Percentiles rank a stretch among this genome's conserved stretches.
Conservation (phyloP, 2,113 vertebrate genomes). For the Cavia aperea region DNA sequence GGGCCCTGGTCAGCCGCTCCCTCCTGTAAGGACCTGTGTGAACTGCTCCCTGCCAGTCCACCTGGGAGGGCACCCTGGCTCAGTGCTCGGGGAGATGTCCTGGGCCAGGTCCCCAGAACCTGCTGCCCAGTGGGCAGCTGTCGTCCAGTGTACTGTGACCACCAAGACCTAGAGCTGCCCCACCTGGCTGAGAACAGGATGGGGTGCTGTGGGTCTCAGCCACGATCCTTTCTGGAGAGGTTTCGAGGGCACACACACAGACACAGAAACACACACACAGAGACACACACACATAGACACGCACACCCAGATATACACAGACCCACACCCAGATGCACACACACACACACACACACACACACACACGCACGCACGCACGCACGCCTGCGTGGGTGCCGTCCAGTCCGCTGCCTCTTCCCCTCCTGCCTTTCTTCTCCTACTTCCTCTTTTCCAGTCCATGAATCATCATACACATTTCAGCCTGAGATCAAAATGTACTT, state of each 20-base stretch:
- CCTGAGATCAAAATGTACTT: constrained; percentile 64
- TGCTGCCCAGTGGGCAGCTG: background rate
- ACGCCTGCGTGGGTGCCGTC: background rate
- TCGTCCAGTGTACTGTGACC: background rate
- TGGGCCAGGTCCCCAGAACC: background rate
- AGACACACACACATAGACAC: no score
- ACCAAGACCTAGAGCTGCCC: background rate
- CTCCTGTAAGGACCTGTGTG: background rate
- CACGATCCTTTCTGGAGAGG: rapidly evolving
- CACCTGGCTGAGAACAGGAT: no score
- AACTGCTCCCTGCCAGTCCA: background rate
- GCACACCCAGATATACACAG: no score
- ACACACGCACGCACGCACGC: background rate
- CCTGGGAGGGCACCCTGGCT: background rate
- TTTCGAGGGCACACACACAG: background rate
- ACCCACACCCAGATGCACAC: no score
- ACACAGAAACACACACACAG: background rate
- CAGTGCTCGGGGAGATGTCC: rapidly evolving
- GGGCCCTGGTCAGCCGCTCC: background rate
- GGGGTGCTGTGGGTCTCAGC: background rate
- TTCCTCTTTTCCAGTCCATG: constrained; percentile 42
- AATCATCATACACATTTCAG: constrained; percentile 65
- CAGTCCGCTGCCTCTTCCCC: background rate
- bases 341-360: background rate
- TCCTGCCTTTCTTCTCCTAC: constrained; percentile 20